Evolutionary conservation across 2,888 invertebrate genomes (phyloP), one percentile per base, ranked within the genome.

Genomic region (Pristionchus entomophagus): DNA sequence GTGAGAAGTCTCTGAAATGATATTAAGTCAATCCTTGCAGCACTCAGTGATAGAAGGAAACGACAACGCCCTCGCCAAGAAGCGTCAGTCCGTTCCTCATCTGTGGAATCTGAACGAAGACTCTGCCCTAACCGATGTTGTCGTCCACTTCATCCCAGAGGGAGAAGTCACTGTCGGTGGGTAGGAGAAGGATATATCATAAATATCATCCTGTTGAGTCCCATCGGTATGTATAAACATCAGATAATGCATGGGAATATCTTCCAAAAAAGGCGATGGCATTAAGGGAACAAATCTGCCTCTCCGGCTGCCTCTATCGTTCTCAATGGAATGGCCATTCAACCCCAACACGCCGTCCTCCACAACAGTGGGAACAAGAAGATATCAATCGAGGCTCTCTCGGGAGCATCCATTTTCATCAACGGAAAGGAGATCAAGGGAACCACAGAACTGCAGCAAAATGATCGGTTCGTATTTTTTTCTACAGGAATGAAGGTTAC

Each of bases 61-160:
- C 26, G 65, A 84, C 32, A 45, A 38, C 10, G 83, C 83, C 10
- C 41, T 83, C 93, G 87, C 35, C 0, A 73, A 69, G 84, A 94
- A 94, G 87, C 93, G 94, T 89, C 94, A 94, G 88, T 94, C 91
- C 4, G 92, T 93, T 78, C 94, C 95, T 4, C 95, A 95, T 91
- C 90, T 95, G 59, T 95, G 94, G 92, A 95, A 95, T 92, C 90
- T 95, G 87, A 95, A 95, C 92, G 94, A 94, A 90, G 95, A 95
- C 91, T 94, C 95, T 2, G 94, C 94, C 91, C 92, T 95, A 85
- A 94, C 94, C 0, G 95, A 95, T 8, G 94, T 94, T 89, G 94
- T 95, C 81, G 93, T 95, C 45, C 94, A 95, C 91, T 94, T 95
- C 88, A 91, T 95, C n/a, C 93, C 94, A 22, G 89, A 91, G 8